Conservation (phyloP, 2,888 invertebrate species). For the Phortica okadai region DNA sequence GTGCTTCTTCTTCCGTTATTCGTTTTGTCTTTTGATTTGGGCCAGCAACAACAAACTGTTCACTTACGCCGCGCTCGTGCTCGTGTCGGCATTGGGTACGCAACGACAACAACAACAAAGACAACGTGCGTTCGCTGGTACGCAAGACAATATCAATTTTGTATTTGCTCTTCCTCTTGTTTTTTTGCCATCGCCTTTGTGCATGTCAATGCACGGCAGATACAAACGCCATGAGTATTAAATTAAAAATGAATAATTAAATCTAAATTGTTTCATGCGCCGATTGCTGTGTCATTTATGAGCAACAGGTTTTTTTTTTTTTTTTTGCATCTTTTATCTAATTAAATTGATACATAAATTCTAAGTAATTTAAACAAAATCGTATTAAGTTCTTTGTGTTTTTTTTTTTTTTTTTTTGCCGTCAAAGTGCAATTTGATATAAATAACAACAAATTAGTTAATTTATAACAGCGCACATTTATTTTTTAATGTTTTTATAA, state of each 20-base stretch:
- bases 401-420: too few relatives aligned
- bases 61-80: background rate
- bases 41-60: background rate
- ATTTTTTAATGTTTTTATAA: too few relatives aligned
- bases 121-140: too few relatives aligned
- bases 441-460: too few relatives aligned
- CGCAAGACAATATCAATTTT: too few relatives aligned
- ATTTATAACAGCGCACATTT: too few relatives aligned
- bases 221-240: background rate
- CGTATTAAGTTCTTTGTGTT: too few relatives aligned
- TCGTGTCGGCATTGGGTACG: background rate
- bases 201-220: background rate
- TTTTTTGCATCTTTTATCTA: background rate
- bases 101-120: too few relatives aligned
- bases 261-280: background rate
- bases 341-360: constrained; percentile 15
- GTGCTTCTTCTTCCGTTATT: background rate
- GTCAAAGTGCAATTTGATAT: too few relatives aligned
- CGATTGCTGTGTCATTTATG: background rate
- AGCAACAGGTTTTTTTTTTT: constrained; percentile 1
- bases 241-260: constrained; percentile 14
- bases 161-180: background rate
- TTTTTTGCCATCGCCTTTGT: background rate
- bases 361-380: background rate
- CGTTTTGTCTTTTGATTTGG: constrained; percentile 1